Conservation (phyloP, 2,888 invertebrate genomes). For the Drosophila formosana region DNA sequence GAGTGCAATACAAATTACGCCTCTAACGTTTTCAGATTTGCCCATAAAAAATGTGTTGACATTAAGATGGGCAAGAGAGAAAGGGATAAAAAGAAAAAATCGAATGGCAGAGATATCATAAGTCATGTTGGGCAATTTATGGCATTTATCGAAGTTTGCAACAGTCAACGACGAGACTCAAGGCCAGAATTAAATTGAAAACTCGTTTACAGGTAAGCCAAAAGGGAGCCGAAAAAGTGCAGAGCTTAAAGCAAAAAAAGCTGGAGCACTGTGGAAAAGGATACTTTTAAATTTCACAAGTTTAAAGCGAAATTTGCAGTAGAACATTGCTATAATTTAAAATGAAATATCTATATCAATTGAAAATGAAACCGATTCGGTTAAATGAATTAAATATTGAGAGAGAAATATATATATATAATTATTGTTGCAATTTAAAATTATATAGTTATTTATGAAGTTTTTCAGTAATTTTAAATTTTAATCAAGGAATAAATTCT, state of each 20-base stretch:
- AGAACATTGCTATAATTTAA: too few relatives aligned
- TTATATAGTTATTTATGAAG: too few relatives aligned
- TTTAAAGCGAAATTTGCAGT: too few relatives aligned
- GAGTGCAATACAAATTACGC: slow-evolving; percentile 21
- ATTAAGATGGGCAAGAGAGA: slow-evolving; percentile 14
- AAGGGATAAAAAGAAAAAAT: not conserved
- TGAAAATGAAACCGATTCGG: too few relatives aligned
- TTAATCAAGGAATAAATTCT: too few relatives aligned
- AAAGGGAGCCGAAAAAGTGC: not conserved
- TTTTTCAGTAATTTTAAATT: too few relatives aligned
- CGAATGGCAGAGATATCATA: slow-evolving; percentile 42
- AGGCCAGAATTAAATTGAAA: slow-evolving; percentile 33
- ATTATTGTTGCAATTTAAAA: too few relatives aligned
- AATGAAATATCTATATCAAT: too few relatives aligned
- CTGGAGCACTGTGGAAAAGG: too few relatives aligned
- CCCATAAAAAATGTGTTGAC: slow-evolving; percentile 58
- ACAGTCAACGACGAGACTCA: slow-evolving; percentile 28
- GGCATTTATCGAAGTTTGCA: slow-evolving; percentile 54
- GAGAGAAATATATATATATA: too few relatives aligned
- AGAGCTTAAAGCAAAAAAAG: not conserved
- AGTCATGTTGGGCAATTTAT: slow-evolving; percentile 60
- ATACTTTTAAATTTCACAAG: too few relatives aligned
- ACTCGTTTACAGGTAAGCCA: slow-evolving; percentile 14
- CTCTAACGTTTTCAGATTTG: slow-evolving; percentile 38
- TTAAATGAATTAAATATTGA: too few relatives aligned